phyloP scores from a whole-genome alignment of 2,113 vertebrate genomes.

The Agelaius tricolor region DNA sequence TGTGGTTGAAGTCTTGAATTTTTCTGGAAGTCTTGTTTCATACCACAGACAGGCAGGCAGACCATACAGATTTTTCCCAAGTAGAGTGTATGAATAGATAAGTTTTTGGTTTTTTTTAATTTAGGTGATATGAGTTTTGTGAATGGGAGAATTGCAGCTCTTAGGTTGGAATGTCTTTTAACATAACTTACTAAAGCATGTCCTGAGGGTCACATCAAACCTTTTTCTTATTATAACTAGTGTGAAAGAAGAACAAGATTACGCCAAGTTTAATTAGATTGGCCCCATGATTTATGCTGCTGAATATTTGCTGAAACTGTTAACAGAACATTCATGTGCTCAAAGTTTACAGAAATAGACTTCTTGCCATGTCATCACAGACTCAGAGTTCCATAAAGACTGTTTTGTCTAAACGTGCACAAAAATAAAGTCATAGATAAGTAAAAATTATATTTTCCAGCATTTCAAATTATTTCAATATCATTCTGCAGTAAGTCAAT shows the following conservation, averaged over 20 bases:
- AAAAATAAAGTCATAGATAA: not conserved
- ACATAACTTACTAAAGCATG: not conserved
- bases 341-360: not conserved
- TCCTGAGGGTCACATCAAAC: not conserved
- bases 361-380: not conserved
- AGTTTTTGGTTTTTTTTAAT: not conserved
- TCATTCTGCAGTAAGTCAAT: not conserved
- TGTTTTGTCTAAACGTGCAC: not conserved
- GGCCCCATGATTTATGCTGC: not conserved
- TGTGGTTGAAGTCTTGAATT: not conserved
- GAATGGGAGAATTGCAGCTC: not conserved
- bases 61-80: not conserved
- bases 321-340: not conserved
- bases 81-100: not conserved
- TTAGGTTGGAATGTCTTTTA: not conserved
- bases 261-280: not conserved
- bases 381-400: not conserved
- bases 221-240: not conserved
- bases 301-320: not conserved
- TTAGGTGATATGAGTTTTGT: not conserved
- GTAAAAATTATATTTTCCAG: not conserved
- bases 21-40: not conserved
- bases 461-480: not conserved
- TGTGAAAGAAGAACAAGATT: not conserved
- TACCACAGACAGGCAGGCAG: not conserved